Evolutionary conservation across 2,888 invertebrate genomes (phyloP).

Genomic region (Sminthurinus aureus): DNA sequence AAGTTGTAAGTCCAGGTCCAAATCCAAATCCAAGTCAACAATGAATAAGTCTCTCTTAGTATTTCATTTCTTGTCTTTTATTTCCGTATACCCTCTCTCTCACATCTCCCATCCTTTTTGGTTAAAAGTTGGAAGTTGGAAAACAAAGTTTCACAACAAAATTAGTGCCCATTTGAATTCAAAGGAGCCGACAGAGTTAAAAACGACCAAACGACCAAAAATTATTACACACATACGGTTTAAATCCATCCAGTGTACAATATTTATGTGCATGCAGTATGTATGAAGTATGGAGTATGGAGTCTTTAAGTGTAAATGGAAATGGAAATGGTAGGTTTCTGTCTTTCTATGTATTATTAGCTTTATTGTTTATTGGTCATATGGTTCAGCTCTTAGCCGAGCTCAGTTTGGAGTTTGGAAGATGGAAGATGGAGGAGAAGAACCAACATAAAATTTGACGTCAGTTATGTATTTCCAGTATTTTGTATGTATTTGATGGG

Average conservation of each 20-base stretch:
- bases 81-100: not conserved
- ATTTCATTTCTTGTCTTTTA: not conserved
- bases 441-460: not conserved
- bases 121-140: not conserved
- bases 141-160: conserved; percentile 34
- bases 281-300: not conserved
- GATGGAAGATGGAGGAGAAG: too few species aligned
- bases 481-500: not conserved
- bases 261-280: not conserved
- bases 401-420: too few species aligned
- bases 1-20: too few species aligned
- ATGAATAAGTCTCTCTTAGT: not conserved
- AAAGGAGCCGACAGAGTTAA: conserved; percentile 31
- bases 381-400: too few species aligned
- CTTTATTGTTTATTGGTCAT: too few species aligned
- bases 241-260: not conserved
- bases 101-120: not conserved
- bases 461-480: not conserved
- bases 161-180: conserved; percentile 33
- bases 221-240: not conserved
- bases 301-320: too few species aligned
- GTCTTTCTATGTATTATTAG: too few species aligned
- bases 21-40: too few species aligned
- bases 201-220: conserved; percentile 16
- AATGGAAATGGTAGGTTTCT: too few species aligned